Percentiles rank a stretch among this genome's conserved stretches.
Evolutionary conservation across 1,140 invertebrate species (phyloP).

Genomic region (Hermetia illucens): DNA sequence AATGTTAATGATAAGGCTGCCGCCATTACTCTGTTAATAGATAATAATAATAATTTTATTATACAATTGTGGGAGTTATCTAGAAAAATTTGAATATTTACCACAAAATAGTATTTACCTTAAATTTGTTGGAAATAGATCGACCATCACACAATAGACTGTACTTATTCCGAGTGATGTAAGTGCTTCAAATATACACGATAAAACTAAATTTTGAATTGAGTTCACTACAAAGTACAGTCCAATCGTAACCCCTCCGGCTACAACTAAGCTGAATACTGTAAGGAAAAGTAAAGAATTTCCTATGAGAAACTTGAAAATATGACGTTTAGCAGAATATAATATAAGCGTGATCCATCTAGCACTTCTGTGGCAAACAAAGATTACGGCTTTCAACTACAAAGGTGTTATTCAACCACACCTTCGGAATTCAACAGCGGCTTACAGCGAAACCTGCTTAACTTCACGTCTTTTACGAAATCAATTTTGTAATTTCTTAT

Average conservation of each 20-base stretch:
- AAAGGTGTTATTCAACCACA: too few relatives aligned
- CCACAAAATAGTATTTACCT: conserved; percentile 36
- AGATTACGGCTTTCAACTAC: too few relatives aligned
- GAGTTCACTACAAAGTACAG: conserved; percentile 58
- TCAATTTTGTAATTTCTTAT: too few relatives aligned
- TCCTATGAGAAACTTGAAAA: too few relatives aligned
- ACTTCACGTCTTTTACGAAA: too few relatives aligned
- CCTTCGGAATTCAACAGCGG: too few relatives aligned
- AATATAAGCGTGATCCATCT: too few relatives aligned
- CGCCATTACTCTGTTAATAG: conserved; percentile 51
- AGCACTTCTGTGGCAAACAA: too few relatives aligned
- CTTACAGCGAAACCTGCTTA: too few relatives aligned
- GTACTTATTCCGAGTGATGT: conserved; percentile 59
- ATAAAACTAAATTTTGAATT: conserved; percentile 52
- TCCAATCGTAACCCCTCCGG: conserved; percentile 57
- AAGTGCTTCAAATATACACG: conserved; percentile 58
- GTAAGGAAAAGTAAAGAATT: conserved; percentile 20
- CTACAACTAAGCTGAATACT: conserved; percentile 57
- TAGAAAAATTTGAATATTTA: background rate
- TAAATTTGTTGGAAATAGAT: conserved; percentile 63
- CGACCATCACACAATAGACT: conserved; percentile 59
- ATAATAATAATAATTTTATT: conserved; percentile 3
- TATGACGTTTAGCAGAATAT: too few relatives aligned
- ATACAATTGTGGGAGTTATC: conserved; percentile 4
- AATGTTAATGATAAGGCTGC: conserved; percentile 55